Conservation (phyloP, 2,797 vertebrate genomes). For the Pangasius djambal region DNA sequence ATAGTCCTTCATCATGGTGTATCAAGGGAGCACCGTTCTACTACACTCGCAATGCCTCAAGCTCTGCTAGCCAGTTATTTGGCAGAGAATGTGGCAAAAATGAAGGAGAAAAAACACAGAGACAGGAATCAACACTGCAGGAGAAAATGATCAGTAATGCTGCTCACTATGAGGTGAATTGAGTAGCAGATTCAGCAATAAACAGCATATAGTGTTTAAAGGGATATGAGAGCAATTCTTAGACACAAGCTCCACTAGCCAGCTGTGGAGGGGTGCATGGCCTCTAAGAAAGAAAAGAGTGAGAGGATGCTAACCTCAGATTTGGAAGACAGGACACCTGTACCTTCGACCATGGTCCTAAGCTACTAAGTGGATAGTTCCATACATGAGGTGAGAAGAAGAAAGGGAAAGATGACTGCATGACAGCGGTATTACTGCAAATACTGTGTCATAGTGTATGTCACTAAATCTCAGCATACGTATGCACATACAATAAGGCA, state of each 20-base stretch:
- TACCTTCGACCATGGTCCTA: background rate
- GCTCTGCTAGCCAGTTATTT: conserved; percentile 9
- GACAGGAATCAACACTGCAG: background rate
- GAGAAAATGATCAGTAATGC: conserved; percentile 30
- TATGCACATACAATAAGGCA: background rate
- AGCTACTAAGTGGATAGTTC: background rate
- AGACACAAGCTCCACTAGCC: background rate
- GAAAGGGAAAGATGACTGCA: background rate
- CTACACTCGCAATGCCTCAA: conserved; percentile 18
- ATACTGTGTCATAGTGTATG: background rate
- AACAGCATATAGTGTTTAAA: background rate
- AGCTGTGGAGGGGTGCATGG: background rate
- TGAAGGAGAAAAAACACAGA: conserved; percentile 4
- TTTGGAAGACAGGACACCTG: background rate
- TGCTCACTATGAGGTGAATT: background rate
- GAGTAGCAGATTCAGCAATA: background rate
- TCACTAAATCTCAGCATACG: background rate
- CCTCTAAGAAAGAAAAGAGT: background rate
- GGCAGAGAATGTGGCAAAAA: background rate
- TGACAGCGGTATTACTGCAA: background rate
- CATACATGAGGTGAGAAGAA: background rate
- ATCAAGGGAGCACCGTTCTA: background rate
- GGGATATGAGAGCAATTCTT: background rate
- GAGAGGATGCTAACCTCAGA: background rate
- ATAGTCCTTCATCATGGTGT: conserved; percentile 5